phyloP scores from a whole-genome alignment of 2,888 invertebrate genomes.

The Pyrgus malvae region DNA sequence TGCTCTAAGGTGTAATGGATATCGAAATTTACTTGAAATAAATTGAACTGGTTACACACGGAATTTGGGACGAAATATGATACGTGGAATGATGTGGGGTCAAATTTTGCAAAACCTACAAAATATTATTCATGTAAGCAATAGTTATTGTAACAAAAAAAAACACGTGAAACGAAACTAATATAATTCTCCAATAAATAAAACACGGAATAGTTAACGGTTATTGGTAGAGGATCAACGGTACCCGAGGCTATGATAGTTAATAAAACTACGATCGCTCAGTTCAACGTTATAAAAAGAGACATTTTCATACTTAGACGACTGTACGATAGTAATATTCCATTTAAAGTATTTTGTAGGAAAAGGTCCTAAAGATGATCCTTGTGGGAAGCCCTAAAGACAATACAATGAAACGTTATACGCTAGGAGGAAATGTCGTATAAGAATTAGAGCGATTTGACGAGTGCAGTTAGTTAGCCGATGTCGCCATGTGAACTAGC shows the following conservation, averaged over 20 bases:
- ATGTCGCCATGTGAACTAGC: constrained; percentile 29
- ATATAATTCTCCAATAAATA: background rate
- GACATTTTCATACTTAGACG: too few relatives aligned
- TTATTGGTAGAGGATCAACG: constrained; percentile 15
- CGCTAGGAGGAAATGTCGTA: constrained; percentile 1
- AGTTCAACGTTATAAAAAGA: constrained; percentile 4
- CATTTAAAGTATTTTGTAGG: too few relatives aligned
- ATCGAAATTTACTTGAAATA: background rate
- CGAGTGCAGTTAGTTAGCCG: constrained; percentile 4
- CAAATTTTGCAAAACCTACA: constrained; percentile 3
- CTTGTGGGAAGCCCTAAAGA: background rate
- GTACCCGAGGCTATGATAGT: constrained; percentile 1
- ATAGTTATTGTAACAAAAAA: background rate
- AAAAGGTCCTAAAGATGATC: background rate
- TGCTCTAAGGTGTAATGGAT: too few relatives aligned
- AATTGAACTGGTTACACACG: background rate
- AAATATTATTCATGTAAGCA: too few relatives aligned
- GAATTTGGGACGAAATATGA: constrained; percentile 12
- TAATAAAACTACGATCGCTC: constrained; percentile 9
- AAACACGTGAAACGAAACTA: too few relatives aligned
- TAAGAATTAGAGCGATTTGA: background rate
- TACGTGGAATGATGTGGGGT: background rate
- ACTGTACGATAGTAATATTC: too few relatives aligned
- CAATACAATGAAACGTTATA: background rate
- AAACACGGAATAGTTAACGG: background rate